Evolutionary conservation across 2,888 invertebrate species (phyloP), one percentile per base, ranked within the genome.

Genomic region (Venusia cambrica): DNA sequence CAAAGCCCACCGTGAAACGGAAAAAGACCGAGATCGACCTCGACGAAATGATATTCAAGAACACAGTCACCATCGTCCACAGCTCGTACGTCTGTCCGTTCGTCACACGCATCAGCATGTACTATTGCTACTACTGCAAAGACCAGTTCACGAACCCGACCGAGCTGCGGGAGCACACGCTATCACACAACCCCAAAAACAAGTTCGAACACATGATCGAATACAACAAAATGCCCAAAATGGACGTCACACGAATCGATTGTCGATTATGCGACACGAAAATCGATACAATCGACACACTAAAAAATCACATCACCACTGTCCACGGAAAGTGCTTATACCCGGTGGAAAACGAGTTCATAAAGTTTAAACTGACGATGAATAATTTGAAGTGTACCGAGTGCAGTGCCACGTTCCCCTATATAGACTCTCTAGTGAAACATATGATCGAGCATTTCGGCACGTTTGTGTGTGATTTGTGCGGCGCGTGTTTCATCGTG

Each of bases 401-500:
- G 54, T 89, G 85, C 11, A 52, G 53, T 0, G 55, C 44, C 47
- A 68, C 47, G 0, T 88, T 71, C 50, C 80, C 66, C 0, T 84
- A 79, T 39, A 77, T 81, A 18, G 79, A 83, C 38, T 63, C 67
- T 2, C 43, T 84, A 8, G 77, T 76, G 13, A 77, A 81, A 42
- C 78, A 81, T 21, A 83, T 80, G 83, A 75, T 77, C 0, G 73
- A 77, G 3, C 83, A 83, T 45, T 84, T 84, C 11, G 80, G 81
- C 0, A 74, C 76, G 0, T 78, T 73, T 4, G 74, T 83, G 0
- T 87, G 87, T 4, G 78, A 84, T 20, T 49, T 76, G 0, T 85
- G 84, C 38, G 79, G 85, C 0, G 87, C 85, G 0, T 77, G 83
- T 22, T 89, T 88, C 27, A 75, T 87, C 4, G 84, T 87, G 27